Evolutionary conservation across 2,113 vertebrate genomes (phyloP).

Genomic region (Xiphophorus couchianus): DNA sequence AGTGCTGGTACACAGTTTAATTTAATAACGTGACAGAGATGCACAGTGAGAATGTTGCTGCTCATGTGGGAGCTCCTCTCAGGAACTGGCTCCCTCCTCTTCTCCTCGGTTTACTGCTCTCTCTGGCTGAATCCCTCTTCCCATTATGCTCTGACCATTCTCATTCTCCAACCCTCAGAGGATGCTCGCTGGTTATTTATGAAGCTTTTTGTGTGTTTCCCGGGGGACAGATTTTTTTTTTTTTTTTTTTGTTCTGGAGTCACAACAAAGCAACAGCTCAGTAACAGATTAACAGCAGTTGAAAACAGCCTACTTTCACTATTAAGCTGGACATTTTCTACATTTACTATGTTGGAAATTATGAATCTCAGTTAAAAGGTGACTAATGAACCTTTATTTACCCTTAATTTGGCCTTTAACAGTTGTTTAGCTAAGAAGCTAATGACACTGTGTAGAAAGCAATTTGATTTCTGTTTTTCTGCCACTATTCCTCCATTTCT

Average conservation of each 20-base stretch:
- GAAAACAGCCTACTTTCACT: neutral
- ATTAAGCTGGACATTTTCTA: neutral
- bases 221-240: conserved; percentile 41
- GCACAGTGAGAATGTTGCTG: conserved; percentile 41
- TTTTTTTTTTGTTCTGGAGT: conserved; percentile 23
- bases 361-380: neutral
- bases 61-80: conserved; percentile 45
- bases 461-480: neutral
- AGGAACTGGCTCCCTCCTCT: conserved; percentile 8
- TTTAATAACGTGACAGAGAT: conserved; percentile 50
- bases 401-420: no score
- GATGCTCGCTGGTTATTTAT: conserved; percentile 60
- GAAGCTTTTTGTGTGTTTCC: conserved; percentile 46
- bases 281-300: conserved; percentile 14
- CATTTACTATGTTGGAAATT: neutral
- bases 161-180: conserved; percentile 61
- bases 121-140: conserved; percentile 16
- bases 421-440: neutral
- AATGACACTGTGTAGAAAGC: neutral
- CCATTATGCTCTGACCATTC: conserved; percentile 45
- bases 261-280: conserved; percentile 11
- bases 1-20: conserved; percentile 46
- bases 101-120: conserved; percentile 20
- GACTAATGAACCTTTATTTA: neutral
- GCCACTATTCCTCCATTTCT: neutral